A percentile compares a stretch with the other conserved stretches of the same genome.
Conservation (phyloP, 1,140 invertebrate genomes). For the Muscidifurax raptorellus region DNA sequence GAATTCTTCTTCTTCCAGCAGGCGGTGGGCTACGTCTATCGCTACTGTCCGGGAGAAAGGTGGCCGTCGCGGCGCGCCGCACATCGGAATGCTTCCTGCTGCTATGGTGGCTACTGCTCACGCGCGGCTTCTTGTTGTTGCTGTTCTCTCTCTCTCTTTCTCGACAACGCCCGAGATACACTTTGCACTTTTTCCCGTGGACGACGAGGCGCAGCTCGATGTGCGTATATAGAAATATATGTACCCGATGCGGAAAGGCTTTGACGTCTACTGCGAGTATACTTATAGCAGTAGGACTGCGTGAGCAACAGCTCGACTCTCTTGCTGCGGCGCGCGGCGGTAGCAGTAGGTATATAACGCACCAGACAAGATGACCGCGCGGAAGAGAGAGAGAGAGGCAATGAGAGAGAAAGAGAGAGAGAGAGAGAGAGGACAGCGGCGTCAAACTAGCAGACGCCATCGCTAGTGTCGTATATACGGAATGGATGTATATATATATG, state of each 20-base stretch:
- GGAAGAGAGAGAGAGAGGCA: neutral
- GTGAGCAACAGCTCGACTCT: neutral
- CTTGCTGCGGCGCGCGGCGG: neutral
- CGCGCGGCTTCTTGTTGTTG: neutral
- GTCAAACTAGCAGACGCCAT: slow-evolving; percentile 74
- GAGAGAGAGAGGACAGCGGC: slow-evolving; percentile 53
- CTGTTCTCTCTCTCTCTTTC: neutral
- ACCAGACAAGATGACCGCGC: neutral
- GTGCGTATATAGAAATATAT: too few relatives aligned
- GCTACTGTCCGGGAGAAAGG: slow-evolving; percentile 2
- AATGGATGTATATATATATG: too few relatives aligned
- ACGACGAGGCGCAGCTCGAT: neutral
- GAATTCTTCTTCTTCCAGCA: neutral
- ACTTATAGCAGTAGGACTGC: neutral
- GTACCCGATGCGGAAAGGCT: neutral
- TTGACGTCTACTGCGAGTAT: neutral
- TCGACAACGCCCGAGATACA: neutral
- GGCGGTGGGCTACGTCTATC: neutral
- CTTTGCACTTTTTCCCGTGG: neutral
- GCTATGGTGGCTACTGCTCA: neutral
- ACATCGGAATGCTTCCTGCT: neutral
- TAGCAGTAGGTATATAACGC: neutral
- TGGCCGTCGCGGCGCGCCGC: neutral
- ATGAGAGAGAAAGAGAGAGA: neutral
- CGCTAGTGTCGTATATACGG: neutral